phyloP scores from a whole-genome alignment of 2,113 vertebrate species.

The Empidonax traillii region DNA sequence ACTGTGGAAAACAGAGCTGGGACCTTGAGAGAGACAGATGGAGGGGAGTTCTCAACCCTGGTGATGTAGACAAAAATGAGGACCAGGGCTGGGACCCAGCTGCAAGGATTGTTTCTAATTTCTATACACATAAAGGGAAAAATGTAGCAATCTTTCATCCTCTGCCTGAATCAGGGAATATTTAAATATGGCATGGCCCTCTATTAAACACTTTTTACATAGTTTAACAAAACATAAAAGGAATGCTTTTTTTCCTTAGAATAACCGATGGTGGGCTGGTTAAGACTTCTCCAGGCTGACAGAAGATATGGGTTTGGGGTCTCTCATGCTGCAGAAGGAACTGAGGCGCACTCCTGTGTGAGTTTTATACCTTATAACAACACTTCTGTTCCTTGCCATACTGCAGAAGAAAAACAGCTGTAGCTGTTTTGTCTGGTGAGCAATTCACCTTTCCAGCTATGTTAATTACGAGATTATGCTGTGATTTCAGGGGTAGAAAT shows the following conservation, averaged over 20 bases:
- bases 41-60: not conserved
- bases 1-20: not conserved
- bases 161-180: not conserved
- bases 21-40: not conserved
- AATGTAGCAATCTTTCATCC: not conserved
- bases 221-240: not conserved
- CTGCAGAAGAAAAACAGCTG: not conserved
- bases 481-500: not conserved
- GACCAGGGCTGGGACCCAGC: too few species aligned
- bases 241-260: not conserved
- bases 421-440: not conserved
- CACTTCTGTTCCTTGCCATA: not conserved
- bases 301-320: not conserved
- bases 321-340: not conserved
- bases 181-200: not conserved
- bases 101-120: not conserved
- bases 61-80: not conserved
- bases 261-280: rapidly evolving
- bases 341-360: rapidly evolving
- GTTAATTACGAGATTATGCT: not conserved
- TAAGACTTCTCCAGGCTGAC: not conserved
- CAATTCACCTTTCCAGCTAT: not conserved
- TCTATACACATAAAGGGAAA: not conserved
- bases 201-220: not conserved
- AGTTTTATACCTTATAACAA: not conserved